Evolutionary conservation across 2,888 invertebrate genomes (phyloP).

Genomic region (Hofmannophila pseudospretella): DNA sequence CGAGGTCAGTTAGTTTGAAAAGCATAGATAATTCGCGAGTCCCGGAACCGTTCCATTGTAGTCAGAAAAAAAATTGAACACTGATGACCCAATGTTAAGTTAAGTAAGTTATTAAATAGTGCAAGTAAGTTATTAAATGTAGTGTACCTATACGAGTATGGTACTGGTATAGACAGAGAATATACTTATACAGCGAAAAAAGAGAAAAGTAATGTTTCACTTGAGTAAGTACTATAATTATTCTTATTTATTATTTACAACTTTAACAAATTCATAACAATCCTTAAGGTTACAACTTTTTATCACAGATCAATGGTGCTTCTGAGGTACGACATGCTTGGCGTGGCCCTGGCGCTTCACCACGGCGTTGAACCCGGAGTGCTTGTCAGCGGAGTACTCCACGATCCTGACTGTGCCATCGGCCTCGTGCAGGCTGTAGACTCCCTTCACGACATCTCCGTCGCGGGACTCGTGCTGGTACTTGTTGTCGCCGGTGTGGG

Average conservation of each 20-base stretch:
- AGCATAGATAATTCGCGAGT: no score
- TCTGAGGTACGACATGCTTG: constrained; percentile 19
- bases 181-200: no score
- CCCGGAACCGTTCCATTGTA: no score
- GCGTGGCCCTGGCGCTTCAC: constrained; percentile 24
- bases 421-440: constrained; percentile 50
- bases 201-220: no score
- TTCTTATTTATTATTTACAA: background rate
- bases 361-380: constrained; percentile 31
- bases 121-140: no score
- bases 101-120: no score
- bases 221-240: no score
- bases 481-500: constrained; percentile 76
- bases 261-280: background rate
- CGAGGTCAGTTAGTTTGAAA: no score
- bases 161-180: no score
- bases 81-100: no score
- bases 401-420: constrained; percentile 52
- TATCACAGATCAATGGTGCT: constrained; percentile 17
- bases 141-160: no score
- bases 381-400: constrained; percentile 69
- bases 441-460: constrained; percentile 79
- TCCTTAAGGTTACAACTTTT: background rate
- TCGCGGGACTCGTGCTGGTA: constrained; percentile 71
- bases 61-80: no score